Evolutionary conservation across 1,140 invertebrate genomes (phyloP).

Genomic region (Trichonephila clavata): DNA sequence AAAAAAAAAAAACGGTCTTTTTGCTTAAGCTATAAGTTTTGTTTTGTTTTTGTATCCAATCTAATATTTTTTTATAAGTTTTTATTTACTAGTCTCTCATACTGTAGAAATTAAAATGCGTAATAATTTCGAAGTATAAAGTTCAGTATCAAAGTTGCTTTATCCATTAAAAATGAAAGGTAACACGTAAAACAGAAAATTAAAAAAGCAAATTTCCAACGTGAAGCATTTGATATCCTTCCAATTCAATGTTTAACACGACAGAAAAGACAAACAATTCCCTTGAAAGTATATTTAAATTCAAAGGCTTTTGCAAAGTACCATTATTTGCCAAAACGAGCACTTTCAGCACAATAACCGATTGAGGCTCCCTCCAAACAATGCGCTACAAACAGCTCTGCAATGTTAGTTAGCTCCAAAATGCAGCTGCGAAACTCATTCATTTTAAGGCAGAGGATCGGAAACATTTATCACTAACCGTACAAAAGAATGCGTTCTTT

Average conservation of each 20-base stretch:
- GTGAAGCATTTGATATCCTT: too few relatives aligned
- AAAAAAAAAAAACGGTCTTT: too few relatives aligned
- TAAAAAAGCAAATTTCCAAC: too few relatives aligned
- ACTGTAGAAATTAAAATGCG: too few relatives aligned
- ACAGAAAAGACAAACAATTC: conserved; percentile 8
- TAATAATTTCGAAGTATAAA: too few relatives aligned
- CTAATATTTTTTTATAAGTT: too few relatives aligned
- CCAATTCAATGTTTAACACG: background rate
- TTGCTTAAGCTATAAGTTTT: too few relatives aligned
- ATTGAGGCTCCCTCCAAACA: background rate
- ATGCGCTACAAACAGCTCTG: background rate
- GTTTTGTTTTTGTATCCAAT: too few relatives aligned
- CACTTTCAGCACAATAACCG: conserved; percentile 12
- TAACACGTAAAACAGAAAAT: too few relatives aligned
- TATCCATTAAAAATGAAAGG: too few relatives aligned
- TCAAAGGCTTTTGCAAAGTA: conserved; percentile 1
- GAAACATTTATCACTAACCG: conserved; percentile 10
- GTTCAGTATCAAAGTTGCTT: too few relatives aligned
- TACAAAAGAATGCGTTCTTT: background rate
- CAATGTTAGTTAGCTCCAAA: conserved; percentile 10
- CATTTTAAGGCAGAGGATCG: background rate
- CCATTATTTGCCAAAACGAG: conserved; percentile 37
- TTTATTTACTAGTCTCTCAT: too few relatives aligned
- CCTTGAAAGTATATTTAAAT: conserved; percentile 13
- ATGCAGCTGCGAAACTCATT: background rate